Evolutionary conservation across 2,113 vertebrate genomes (phyloP), one percentile per base, ranked within the genome.

Genomic region (Sclerurus mexicanus): DNA sequence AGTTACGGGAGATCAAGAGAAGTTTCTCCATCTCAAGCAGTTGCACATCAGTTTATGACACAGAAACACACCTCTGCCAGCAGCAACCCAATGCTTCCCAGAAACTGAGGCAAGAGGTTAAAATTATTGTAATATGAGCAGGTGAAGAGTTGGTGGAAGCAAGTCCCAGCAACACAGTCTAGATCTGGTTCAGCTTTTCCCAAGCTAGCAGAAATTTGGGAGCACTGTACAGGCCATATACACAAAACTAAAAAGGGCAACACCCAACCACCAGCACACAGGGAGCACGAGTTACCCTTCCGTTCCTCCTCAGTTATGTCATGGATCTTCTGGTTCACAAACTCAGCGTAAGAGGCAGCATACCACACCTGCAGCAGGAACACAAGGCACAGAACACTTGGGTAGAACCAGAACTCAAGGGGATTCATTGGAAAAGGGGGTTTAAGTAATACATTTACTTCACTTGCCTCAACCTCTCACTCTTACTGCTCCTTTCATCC

Each of bases 251-350:
- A 40, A 18, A 4, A 50, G 14, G 18, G 19, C 59, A 50, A 40
- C 66, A 59, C 4, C 17, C 42, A 44, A 28, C 27, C 56, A 35
- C 60, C 19, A 56, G 3, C 71, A 69, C 27, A 5, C 25, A 16
- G 27, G 77, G 42, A 52, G 66, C 47, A 94, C 69, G 71, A 77
- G 47, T 95, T 96, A 99, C 99, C 99, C 98, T 99, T 99, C 89
- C 98, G 98, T 96, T 99, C 99, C 93, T 99, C 99, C 85, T 99
- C 99, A 28, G 99, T 99, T 85, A 99, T 98, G 95, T 99, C 98
- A 37, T 99, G 99, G 93, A 99, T 98, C 97, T 99, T 99, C 93
- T 99, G 99, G 96, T 99, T 99, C 90, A 99, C 99, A 96, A 99
- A 99, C 85, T 99, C 99, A 0, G 99, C 99, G 2, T 99, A 99